Conservation (phyloP, 2,797 vertebrate species). For the Smutsia gigantea region DNA sequence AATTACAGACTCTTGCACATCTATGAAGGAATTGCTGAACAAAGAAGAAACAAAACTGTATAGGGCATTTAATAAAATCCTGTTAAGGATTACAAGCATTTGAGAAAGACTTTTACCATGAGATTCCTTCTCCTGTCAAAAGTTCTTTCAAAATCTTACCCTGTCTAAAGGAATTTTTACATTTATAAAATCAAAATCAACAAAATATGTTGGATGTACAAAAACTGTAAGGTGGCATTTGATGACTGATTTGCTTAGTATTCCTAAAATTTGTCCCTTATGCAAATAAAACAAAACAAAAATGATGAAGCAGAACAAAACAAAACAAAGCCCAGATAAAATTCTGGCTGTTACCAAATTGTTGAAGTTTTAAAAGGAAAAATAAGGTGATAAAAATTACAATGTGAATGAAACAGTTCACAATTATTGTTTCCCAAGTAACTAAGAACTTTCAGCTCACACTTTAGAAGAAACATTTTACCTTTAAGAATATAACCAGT, state of each 20-base stretch:
- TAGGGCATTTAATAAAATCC: background rate
- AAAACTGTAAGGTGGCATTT: background rate
- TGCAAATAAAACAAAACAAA: background rate
- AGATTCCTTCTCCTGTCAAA: background rate
- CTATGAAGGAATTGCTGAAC: background rate
- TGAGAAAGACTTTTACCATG: background rate
- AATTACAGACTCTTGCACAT: background rate
- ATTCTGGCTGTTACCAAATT: background rate
- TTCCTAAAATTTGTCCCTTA: background rate
- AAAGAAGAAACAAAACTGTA: background rate
- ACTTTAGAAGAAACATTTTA: background rate
- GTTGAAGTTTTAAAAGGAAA: slow-evolving; percentile 17
- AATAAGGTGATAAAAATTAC: background rate
- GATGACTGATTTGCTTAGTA: background rate
- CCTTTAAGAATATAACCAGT: background rate
- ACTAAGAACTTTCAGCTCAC: background rate
- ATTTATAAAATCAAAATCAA: background rate
- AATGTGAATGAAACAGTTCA: background rate
- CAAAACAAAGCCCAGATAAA: background rate
- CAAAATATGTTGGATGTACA: background rate
- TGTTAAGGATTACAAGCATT: background rate
- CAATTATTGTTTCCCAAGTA: background rate
- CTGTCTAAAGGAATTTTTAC: background rate
- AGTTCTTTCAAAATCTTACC: background rate
- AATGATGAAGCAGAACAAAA: background rate